Conservation (phyloP, 2,888 invertebrate genomes). For the Polylopha cassiicola region DNA sequence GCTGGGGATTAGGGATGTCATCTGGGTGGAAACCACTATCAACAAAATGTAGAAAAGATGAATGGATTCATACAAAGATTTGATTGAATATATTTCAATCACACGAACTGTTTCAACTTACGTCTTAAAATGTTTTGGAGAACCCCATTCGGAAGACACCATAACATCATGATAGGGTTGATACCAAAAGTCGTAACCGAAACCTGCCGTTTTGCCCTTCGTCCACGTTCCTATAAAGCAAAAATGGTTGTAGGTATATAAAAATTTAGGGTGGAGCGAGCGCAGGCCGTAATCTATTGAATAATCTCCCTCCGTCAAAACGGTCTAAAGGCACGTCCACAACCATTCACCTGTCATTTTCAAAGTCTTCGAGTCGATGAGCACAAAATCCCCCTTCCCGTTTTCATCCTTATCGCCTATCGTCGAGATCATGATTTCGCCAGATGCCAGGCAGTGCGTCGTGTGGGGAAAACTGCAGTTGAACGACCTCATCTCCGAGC, state of each 20-base stretch:
- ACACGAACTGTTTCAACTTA: constrained; percentile 48
- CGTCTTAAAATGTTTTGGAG: constrained; percentile 87
- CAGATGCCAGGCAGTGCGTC: constrained; percentile 93
- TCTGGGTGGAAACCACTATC: constrained; percentile 74
- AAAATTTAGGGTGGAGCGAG: constrained; percentile 11
- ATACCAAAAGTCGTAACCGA: constrained; percentile 98
- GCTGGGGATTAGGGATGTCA: constrained; percentile 70
- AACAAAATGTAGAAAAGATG: constrained; percentile 10
- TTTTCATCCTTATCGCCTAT: constrained; percentile 94
- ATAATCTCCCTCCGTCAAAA: constrained; percentile 28
- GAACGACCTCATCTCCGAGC: constrained; percentile 84
- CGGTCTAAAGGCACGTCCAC: constrained; percentile 25
- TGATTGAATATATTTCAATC: constrained; percentile 4
- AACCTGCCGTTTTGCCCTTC: constrained; percentile 81
- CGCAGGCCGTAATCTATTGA: constrained; percentile 22
- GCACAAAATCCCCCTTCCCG: constrained; percentile 90
- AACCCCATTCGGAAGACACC: constrained; percentile 95
- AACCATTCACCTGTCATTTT: constrained; percentile 79
- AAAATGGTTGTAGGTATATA: constrained; percentile 11
- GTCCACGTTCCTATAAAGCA: constrained; percentile 83
- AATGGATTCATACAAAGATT: background rate
- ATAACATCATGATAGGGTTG: constrained; percentile 95
- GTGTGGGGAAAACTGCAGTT: constrained; percentile 95
- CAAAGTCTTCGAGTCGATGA: constrained; percentile 90
- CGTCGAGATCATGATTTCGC: constrained; percentile 96